Base-by-base conservation (phyloP, 2,888 invertebrate genomes). In the Troides oblongomaculatus region DNA sequence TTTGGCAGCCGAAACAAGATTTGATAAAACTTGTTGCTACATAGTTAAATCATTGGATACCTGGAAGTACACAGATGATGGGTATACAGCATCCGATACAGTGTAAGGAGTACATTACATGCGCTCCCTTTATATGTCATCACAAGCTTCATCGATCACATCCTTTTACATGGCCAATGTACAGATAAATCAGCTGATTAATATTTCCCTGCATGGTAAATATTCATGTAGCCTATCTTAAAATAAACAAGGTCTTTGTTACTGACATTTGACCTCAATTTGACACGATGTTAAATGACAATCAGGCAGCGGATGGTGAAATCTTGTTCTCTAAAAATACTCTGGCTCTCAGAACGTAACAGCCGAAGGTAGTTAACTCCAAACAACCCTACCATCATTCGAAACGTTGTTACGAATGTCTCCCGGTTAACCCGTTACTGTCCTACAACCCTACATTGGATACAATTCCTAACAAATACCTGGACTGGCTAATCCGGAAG, bases 51-150 rank as follows among this genome's bases (percentile, higher is more conserved):
- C 74, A 83, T 82, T 81, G 87, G 89, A 88, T 92, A 92, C 92
- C 92, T 92, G 92, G 78, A 88, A 91, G 86, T 79, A 87, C 84
- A 90, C 83, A 84, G 90, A 84, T 87, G 90, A 83, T 84, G 88
- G 86, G 85, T 85, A 81, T 81, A 86, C 89, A 81, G 87, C 88
- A 82, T 84, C 85, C 83, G 76, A 75, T 76, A 81, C 76, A 73
- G 78, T 78, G 81, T 80, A 75, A 78, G 79, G 80, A 79, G 83
- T 82, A 81, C 81, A 85, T 77, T 75, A 74, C 72, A 76, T 77
- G 74, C 78, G 80, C 84, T 18, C 79, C 82, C 3, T 30, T 30
- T 30, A 30, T 30, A 30, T 30, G 30, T 30, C 30, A 30, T 30
- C 30, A 30, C 30, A 30, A 30, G 30, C 30, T 30, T 30, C 30